Base-by-base conservation (phyloP, 2,797 vertebrate species). In the Aldrovandia affinis region DNA sequence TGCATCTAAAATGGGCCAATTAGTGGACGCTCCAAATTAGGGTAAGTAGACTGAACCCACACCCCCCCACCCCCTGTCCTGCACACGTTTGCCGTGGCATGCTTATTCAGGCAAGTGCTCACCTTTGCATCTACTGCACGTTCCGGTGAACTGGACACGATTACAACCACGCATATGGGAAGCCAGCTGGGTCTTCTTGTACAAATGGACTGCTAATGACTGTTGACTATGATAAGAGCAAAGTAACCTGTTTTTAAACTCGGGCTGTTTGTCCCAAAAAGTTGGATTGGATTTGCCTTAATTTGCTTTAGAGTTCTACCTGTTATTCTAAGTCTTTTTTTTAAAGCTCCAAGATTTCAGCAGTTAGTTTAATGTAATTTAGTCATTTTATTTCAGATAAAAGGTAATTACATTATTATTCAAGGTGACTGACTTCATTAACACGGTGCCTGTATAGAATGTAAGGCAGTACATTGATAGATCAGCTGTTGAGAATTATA, bases 11-110 rank as follows among this genome's bases (percentile, higher is more conserved):
- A 91, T 92, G 91, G 94, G 94, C 95, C 83, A 88, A 93, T 94
- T 95, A 96, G 96, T 95, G 93, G 93, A 94, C 95, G 95, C 93
- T 90, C 94, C 91, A 96, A 96, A 94, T 92, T 95, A 83, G 95
- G 95, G 96, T 96, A 94, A 96, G 96, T 96, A 95, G 90, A 89
- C 89, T 87, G 78, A 87, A 89, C 30, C n/a, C 70, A 0, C 70
- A 36, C 12, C 30, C 30, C 68, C 59, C 33, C 70, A 7, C 75
- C 44, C 59, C 59, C 85, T 86, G 83, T 89, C 89, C 86, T 86
- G 86, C 87, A 88, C 85, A 86, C 81, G 81, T 86, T 86, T 82
- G 57, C 88, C 86, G 86, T 87, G 88, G 85, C 86, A 86, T 91
- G 88, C 91, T 90, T 92, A 88, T 88, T 88, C 88, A 89, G 89